These are phyloP conservation scores for Donacobius atricapilla DNA, from an alignment of 2,113 vertebrate genomes.

Conservation along the genomic window DNA sequence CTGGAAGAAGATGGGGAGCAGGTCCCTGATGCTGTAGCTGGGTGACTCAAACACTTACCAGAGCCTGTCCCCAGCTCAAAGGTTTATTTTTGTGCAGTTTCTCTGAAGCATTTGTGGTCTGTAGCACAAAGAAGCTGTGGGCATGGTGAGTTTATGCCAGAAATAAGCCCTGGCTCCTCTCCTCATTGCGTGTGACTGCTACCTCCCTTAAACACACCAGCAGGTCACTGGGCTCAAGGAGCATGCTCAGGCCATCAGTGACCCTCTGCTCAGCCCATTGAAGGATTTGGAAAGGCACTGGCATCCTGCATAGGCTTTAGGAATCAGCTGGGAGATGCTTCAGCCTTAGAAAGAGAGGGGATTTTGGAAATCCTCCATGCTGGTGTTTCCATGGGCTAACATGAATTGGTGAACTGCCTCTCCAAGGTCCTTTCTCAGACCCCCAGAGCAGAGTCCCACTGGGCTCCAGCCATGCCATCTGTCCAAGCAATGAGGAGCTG, in stretches of 20 bases:
- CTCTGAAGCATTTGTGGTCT: neutral
- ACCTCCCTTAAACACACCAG: neutral
- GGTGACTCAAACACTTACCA: neutral
- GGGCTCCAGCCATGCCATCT: neutral
- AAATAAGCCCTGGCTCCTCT: neutral
- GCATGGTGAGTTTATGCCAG: neutral
- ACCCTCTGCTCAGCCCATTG: neutral
- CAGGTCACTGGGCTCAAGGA: neutral
- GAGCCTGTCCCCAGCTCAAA: neutral
- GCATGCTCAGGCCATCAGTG: neutral
- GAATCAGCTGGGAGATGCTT: neutral
- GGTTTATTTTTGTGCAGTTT: neutral
- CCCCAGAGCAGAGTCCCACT: neutral
- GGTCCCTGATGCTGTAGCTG: neutral
- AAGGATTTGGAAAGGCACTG: neutral
- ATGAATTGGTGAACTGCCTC: neutral
- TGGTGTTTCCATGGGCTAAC: neutral
- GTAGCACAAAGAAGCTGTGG: neutral
- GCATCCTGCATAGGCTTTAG: neutral
- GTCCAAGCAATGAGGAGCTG: fast-evolving
- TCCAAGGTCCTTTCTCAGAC: fast-evolving
- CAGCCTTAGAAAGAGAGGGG: neutral
- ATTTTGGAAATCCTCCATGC: neutral
- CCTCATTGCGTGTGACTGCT: fast-evolving
- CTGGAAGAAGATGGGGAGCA: neutral